Percentiles rank a stretch among this genome's conserved stretches.
These are phyloP conservation scores for Harlomillsia oculata DNA, from an alignment of 1,140 invertebrate genomes.

Conservation along the genomic window DNA sequence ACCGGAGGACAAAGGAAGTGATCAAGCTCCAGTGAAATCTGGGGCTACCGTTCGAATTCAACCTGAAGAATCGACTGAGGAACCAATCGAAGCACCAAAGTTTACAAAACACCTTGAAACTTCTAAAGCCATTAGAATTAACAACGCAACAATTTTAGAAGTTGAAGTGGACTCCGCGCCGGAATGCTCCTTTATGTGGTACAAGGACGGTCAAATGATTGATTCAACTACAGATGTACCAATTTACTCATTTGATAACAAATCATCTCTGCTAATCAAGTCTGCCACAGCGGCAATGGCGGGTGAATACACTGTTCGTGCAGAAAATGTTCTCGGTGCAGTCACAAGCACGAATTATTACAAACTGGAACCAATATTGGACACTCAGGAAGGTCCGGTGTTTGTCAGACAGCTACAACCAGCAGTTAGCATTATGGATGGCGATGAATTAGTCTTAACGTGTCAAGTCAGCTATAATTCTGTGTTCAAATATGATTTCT, in stretches of 20 bases:
- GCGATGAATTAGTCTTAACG: constrained; percentile 69
- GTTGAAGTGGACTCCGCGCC: constrained; percentile 64
- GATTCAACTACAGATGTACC: constrained; percentile 54
- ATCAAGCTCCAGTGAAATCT: constrained; percentile 51
- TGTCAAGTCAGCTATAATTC: too few relatives aligned
- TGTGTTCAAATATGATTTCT: too few relatives aligned
- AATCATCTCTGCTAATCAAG: constrained; percentile 63
- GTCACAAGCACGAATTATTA: constrained; percentile 69
- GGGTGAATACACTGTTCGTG: constrained; percentile 71
- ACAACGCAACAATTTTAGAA: constrained; percentile 69
- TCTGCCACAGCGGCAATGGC: constrained; percentile 56
- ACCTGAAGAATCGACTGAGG: not conserved
- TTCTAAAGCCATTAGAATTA: constrained; percentile 53
- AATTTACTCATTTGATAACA: constrained; percentile 53
- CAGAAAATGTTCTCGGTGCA: constrained; percentile 76
- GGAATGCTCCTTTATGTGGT: constrained; percentile 76
- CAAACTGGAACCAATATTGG: constrained; percentile 49
- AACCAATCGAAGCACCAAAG: constrained; percentile 55
- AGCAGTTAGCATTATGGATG: constrained; percentile 65
- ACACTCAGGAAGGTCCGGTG: constrained; percentile 11
- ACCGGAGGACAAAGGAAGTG: not conserved
- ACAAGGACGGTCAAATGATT: constrained; percentile 50
- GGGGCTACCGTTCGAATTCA: constrained; percentile 56
- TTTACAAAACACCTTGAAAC: constrained; percentile 63
- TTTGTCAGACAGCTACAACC: constrained; percentile 2